Base-by-base conservation (phyloP, 2,888 invertebrate genomes). In the Nebria brevicollis region DNA sequence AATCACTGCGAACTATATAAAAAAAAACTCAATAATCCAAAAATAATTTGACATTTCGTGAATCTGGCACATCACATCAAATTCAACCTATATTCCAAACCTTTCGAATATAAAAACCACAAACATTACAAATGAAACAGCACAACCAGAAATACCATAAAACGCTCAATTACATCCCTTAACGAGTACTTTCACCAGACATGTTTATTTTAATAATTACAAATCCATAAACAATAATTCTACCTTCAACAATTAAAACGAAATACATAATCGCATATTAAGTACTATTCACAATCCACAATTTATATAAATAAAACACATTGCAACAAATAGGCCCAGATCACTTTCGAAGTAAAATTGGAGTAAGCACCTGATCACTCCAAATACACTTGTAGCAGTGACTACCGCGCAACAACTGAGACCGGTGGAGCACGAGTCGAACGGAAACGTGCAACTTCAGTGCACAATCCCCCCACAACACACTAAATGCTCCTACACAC, bases 21-120 rank as follows among this genome's bases (percentile, higher is more conserved):
- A 20, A 34, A 54, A 54, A 54, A 54, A 54, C 54, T 54, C 54
- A 54, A 54, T 54, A 54, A 54, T 54, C 54, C 54, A 13, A 54
- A 54, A 54, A 54, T 54, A 54, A 54, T 54, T 54, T 54, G 54
- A 54, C 54, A 54, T 54, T 54, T 54, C 54, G 54, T 54, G 54
- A 54, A 54, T 6, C 54, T 54, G 54, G 54, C 54, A 54, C 54
- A 54, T 54, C 54, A 54, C 54, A 54, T 7, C 54, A 54, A 54
- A 54, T 54, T 54, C 13, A 54, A 54, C 54, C 54, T 54, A 54
- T 54, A 54, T 54, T 0, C 34, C 54, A 13, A 54, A 13, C 54
- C 54, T 54, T 54, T 54, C 54, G 8, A 13, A 54, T 54, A 54
- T 54, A 54, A 54, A 54, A 54, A 54, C 54, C 54, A 54, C 54